Base-by-base conservation (phyloP, 30 jellyfish, hydroid and myxozoan species). In the Hydractinia symbiolongicarpus region DNA sequence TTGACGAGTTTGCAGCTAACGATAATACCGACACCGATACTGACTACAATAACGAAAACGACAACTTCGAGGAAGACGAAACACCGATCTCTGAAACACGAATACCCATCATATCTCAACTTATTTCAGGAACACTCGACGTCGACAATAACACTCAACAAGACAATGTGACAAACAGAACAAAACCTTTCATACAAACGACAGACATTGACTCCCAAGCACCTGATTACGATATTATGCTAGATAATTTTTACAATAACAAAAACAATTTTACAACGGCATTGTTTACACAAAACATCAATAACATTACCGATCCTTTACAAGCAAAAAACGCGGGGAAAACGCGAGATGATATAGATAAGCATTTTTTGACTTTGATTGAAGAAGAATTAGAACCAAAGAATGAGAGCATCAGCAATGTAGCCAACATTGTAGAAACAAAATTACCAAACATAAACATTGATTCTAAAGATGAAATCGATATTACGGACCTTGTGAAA, bases 211-310 rank as follows among this genome's bases (percentile, higher is more conserved):
- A 64, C 40, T 64, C 74, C 8, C 19, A 44, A 51, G 74, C 74
- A n/a, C 52, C 17, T 51, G 74, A 64, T 4, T 64, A 64, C 16
- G 74, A 64, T 51, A 64, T 64, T 64, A 64, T 64, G 74, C 74
- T 64, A 5, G 74, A 64, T 64, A 64, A 64, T 64, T 64, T n/a
- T 51, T 64, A 64, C 17, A 44, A 64, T 44, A 13, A 44, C 19
- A 44, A 64, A 44, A 64, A 64, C 69, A 13, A 11, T 58, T 0
- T 11, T 4, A 64, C 8, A 64, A n/a, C 74, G 19, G 4, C 17
- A 64, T 44, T 64, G 19, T n/a, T 13, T 58, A 58, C 69, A 58
- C 19, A 64, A 44, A 64, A 64, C 9, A 51, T n/a, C 40, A 51
- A 64, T 6, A 8, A 64, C 19, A 13, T 64, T 7, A 51, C 19